Conservation (phyloP, 2,113 vertebrate species). For the Takifugu bimaculatus region DNA sequence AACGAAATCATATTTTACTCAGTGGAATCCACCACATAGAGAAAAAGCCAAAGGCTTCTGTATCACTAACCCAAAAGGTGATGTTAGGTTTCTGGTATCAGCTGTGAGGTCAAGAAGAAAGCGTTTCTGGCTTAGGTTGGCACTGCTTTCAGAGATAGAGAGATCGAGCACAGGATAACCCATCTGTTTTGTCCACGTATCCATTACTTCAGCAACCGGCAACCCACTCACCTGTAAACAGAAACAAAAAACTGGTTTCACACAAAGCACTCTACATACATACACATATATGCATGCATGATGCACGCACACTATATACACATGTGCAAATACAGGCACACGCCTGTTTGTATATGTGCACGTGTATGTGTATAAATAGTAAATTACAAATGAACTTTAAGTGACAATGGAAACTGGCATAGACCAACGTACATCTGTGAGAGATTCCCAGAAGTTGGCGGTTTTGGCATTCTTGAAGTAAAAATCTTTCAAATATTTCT, state of each 20-base stretch:
- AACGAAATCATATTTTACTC: slow-evolving; percentile 26
- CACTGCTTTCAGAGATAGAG: slow-evolving; percentile 9
- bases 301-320: too few species aligned
- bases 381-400: neutral
- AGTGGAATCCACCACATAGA: neutral
- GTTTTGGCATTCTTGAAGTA: slow-evolving; percentile 87
- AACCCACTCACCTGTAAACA: slow-evolving; percentile 77
- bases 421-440: slow-evolving; percentile 72
- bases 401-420: neutral
- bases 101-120: slow-evolving; percentile 86
- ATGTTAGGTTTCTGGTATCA: slow-evolving; percentile 73
- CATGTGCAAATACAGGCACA: too few species aligned
- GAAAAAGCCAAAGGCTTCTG: neutral
- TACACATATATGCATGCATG: too few species aligned
- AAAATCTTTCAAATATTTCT: slow-evolving; percentile 81
- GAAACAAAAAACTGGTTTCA: neutral
- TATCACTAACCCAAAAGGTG: slow-evolving; percentile 71
- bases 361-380: too few species aligned
- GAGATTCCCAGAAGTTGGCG: slow-evolving; percentile 84
- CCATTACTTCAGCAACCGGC: slow-evolving; percentile 85
- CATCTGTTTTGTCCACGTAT: slow-evolving; percentile 97
- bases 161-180: slow-evolving; percentile 87
- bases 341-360: too few species aligned
- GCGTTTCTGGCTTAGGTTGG: slow-evolving; percentile 77
- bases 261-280: neutral